phyloP scores from a whole-genome alignment of 2,113 vertebrate genomes.

The Mormyrus lacerda region DNA sequence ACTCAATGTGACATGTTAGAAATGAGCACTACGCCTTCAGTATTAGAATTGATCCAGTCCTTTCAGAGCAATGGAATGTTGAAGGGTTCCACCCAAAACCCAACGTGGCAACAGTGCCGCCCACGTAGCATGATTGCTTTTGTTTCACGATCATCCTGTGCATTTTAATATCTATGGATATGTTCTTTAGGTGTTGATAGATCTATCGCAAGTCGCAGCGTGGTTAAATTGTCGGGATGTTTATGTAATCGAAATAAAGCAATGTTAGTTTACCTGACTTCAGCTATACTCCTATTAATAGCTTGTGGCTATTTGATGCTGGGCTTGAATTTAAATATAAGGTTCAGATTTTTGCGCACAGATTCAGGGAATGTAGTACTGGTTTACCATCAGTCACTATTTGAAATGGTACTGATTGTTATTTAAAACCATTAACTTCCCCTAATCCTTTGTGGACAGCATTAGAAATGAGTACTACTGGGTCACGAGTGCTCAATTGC shows the following conservation, averaged over 20 bases:
- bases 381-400: neutral
- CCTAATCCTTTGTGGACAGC: neutral
- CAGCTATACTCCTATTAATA: neutral
- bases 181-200: neutral
- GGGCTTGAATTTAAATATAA: neutral
- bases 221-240: neutral
- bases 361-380: neutral
- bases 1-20: neutral
- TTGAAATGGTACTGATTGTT: neutral
- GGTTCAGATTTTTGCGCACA: slow-evolving; percentile 1
- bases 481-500: neutral
- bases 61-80: slow-evolving; percentile 59
- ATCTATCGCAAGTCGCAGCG: neutral
- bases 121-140: slow-evolving; percentile 18
- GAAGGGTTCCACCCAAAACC: slow-evolving; percentile 52
- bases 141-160: neutral
- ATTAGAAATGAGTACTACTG: neutral
- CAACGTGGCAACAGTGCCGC: slow-evolving; percentile 4
- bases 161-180: slow-evolving; percentile 3
- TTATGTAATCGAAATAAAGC: slow-evolving; percentile 17
- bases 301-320: neutral
- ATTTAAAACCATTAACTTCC: neutral
- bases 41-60: slow-evolving; percentile 31
- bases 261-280: neutral
- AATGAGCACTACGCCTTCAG: neutral